Conservation (phyloP, 1,140 invertebrate species). For the Saccostrea echinata region DNA sequence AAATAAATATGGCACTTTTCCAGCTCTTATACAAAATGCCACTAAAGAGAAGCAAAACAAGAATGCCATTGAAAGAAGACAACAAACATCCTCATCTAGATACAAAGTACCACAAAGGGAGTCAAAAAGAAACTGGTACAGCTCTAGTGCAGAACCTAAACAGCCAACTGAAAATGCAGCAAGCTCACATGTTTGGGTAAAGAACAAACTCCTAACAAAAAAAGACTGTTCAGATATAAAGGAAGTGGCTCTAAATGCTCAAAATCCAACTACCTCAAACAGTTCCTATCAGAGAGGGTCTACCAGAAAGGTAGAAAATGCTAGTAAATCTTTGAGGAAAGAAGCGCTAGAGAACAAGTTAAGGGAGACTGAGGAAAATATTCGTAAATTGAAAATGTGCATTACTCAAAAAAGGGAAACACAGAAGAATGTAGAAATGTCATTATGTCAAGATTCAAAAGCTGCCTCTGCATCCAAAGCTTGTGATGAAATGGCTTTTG, state of each 20-base stretch:
- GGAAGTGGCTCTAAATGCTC: not conserved
- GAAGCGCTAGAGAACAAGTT: not conserved
- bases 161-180: not conserved
- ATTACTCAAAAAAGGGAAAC: conserved; percentile 32
- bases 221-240: not conserved
- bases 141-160: not conserved
- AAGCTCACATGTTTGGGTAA: not conserved
- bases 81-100: not conserved
- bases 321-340: not conserved
- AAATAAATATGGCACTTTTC: not conserved
- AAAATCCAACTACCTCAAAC: not conserved
- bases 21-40: not conserved
- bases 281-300: not conserved
- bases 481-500: not conserved
- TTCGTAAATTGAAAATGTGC: conserved; percentile 33
- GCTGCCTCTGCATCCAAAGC: not conserved
- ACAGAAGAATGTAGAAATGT: not conserved
- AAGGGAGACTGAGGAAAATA: conserved; percentile 40
- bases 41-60: not conserved
- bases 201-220: not conserved
- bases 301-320: not conserved
- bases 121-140: not conserved
- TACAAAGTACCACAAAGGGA: not conserved
- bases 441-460: not conserved
- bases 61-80: not conserved